A percentile compares a stretch with the other conserved stretches of the same genome.
Conservation (phyloP, 2,888 invertebrate genomes). For the Agonopterix alstromeriana region DNA sequence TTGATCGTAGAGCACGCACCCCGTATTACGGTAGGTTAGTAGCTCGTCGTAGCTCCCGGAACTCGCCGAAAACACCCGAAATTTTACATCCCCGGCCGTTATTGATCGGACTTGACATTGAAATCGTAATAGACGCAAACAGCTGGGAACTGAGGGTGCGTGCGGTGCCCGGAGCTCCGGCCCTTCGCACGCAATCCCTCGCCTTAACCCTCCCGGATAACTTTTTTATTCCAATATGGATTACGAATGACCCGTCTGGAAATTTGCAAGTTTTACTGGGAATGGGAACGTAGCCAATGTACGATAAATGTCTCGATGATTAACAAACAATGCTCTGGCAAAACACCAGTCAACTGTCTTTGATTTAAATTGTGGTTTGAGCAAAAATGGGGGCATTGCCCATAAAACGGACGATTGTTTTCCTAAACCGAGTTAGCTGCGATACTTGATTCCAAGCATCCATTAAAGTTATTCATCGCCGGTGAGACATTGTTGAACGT, state of each 20-base stretch:
- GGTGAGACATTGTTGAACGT: slow-evolving; percentile 46
- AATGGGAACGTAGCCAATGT: slow-evolving; percentile 1
- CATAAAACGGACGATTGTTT: slow-evolving; percentile 7
- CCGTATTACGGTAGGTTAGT: slow-evolving; percentile 76
- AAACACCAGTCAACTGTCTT: slow-evolving; percentile 5
- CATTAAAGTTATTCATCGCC: slow-evolving; percentile 51
- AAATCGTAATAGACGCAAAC: slow-evolving; percentile 71
- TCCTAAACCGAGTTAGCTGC: slow-evolving; percentile 14
- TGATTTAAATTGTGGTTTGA: slow-evolving; percentile 3
- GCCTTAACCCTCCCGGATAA: background rate
- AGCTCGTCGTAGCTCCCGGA: slow-evolving; percentile 65
- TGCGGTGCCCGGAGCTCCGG: slow-evolving; percentile 33
- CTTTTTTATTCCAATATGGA: slow-evolving; percentile 4
- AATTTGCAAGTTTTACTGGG: background rate
- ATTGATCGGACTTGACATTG: slow-evolving; percentile 77
- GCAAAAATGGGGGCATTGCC: slow-evolving; percentile 2
- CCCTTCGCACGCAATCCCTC: slow-evolving; percentile 48
- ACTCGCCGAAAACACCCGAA: slow-evolving; percentile 66
- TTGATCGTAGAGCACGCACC: slow-evolving; percentile 70
- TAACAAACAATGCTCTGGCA: slow-evolving; percentile 9
- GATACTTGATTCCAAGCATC: slow-evolving; percentile 33
- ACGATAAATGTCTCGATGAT: slow-evolving; percentile 1
- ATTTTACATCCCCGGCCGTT: slow-evolving; percentile 69
- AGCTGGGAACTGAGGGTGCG: slow-evolving; percentile 68
- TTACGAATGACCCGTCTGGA: background rate